Evolutionary conservation across 2,113 vertebrate species (phyloP), one percentile per base, ranked within the genome.

Genomic region (Phocoena sinus): DNA sequence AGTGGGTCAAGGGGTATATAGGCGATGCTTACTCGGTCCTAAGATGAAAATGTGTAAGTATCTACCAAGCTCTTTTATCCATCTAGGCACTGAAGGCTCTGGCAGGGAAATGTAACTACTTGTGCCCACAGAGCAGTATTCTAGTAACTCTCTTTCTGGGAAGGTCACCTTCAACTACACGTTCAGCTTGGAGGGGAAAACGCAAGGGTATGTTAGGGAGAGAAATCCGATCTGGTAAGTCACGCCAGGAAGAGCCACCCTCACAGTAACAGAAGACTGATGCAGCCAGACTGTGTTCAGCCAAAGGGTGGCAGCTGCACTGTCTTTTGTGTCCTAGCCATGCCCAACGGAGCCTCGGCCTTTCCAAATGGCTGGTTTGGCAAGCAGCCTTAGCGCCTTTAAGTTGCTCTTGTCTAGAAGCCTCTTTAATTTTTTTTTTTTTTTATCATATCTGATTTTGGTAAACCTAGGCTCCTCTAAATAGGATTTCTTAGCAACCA

Each of bases 71-170:
- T 60, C 50, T 63, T n/a, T 3, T 2, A 21, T 14, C 14, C 0
- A 0, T 14, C 50, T 25, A 23, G 50, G 86, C 15, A n/a, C 2
- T 0, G 31, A n/a, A 31, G 79, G 13, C 28, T 60, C 71, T 10
- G 25, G 86, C 25, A 33, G 41, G 33, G 31, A 11, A 28, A 38
- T 2, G 26, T 3, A 6, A 88, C 17, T 2, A 1, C 36, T 1
- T n/a, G 41, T 0, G 0, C 47, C 63, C 36, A 5, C 0, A 1
- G 20, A 41, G 3, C 15, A 2, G 25, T 7, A 36, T 7, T 28
- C 14, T 9, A 14, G 12, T 13, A 12, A 15, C 63, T 41, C 58
- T 26, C 47, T 36, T 4, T 38, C 50, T 25, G 50, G 47, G 25
- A 79, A 44, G 20, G 70, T 88, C 81, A 44, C 70, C n/a, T 67